Evolutionary conservation across 2,797 vertebrate species (phyloP).

Genomic region (Hippopotamyrus pictus): DNA sequence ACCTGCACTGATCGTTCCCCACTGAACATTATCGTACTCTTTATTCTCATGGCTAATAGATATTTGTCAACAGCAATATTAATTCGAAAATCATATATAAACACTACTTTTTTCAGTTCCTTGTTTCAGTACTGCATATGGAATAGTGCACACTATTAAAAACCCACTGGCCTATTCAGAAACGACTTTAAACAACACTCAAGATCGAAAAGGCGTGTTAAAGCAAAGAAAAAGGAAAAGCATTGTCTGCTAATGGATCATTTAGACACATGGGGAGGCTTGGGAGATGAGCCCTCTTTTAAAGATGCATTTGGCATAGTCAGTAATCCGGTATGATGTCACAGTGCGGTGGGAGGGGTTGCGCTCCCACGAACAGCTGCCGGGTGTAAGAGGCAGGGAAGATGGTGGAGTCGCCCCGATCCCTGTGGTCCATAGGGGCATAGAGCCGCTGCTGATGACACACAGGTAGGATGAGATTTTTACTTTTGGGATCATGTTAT

Average conservation of each 20-base stretch:
- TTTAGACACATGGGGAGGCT: not conserved
- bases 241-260: not conserved
- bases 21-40: not conserved
- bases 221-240: not conserved
- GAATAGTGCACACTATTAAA: not conserved
- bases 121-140: not conserved
- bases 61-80: not conserved
- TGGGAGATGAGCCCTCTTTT: not conserved
- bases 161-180: not conserved
- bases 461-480: conserved; percentile 36
- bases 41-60: not conserved
- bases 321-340: conserved; percentile 38
- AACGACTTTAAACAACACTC: not conserved
- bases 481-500: not conserved
- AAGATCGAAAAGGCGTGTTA: not conserved
- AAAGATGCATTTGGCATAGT: conserved; percentile 26
- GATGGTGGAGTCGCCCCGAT: conserved; percentile 34
- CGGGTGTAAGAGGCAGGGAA: conserved; percentile 25
- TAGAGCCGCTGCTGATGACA: conserved; percentile 25
- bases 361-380: conserved; percentile 30
- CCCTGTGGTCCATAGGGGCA: conserved; percentile 37
- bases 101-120: not conserved
- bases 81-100: not conserved
- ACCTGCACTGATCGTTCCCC: not conserved
- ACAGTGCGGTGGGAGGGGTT: conserved; percentile 38